These are phyloP conservation scores for Theonella swinhoei DNA, from an alignment of 37 sponge, comb jelly and placozoan species.

Conservation along the genomic window DNA sequence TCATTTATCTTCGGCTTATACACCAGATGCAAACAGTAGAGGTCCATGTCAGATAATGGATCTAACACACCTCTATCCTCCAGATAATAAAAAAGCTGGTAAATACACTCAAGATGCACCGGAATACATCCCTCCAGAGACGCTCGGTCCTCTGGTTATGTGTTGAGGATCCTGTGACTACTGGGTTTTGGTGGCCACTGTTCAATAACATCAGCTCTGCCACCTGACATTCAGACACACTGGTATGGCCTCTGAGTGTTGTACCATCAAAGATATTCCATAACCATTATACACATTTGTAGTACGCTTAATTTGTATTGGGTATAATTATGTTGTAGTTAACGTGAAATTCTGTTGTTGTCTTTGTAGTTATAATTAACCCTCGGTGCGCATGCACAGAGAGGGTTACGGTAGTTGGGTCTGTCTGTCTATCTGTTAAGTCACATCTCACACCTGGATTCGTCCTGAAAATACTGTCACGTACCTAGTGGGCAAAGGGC, in stretches of 20 bases:
- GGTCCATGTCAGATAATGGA: slow-evolving; percentile 36
- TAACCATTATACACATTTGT: not conserved
- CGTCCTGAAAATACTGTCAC: too few species aligned
- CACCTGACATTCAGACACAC: too few species aligned
- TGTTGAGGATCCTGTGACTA: slow-evolving; percentile 35
- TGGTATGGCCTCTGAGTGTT: too few species aligned
- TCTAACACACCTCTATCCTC: slow-evolving; percentile 41
- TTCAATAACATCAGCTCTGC: slow-evolving; percentile 43
- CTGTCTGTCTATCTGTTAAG: too few species aligned
- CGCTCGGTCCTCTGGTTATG: slow-evolving; percentile 63
- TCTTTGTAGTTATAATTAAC: too few species aligned
- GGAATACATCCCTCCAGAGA: slow-evolving; percentile 29
- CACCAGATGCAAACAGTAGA: slow-evolving; percentile 41
- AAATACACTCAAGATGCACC: too few species aligned
- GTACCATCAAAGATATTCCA: not conserved
- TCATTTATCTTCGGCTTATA: slow-evolving; percentile 42
- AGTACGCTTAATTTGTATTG: not conserved
- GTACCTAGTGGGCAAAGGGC: too few species aligned
- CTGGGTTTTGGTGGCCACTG: not conserved
- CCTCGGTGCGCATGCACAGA: too few species aligned
- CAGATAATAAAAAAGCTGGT: slow-evolving; percentile 31
- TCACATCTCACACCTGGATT: too few species aligned
- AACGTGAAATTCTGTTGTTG: not conserved
- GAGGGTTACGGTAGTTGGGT: too few species aligned
- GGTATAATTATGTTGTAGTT: not conserved